Evolutionary conservation across 1,140 invertebrate species (phyloP), one percentile per base, ranked within the genome.

Genomic region (Rhopalosiphum maidis): DNA sequence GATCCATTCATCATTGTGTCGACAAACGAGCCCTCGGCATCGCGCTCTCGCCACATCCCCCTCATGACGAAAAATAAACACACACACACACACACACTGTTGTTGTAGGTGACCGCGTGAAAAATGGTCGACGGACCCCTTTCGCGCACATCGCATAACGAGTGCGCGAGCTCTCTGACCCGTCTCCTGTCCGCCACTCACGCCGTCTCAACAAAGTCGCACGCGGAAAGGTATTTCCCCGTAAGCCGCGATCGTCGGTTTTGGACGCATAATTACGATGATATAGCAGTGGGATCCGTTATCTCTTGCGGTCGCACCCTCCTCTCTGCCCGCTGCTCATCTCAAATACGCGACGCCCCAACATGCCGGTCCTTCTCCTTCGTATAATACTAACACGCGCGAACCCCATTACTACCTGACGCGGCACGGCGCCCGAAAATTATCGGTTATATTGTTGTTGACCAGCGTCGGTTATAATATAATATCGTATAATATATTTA

Each of bases 1-100:
- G 11, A 30, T 68, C 9, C 90, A 91, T 91, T 91, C 54, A 91
- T 91, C 90, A 91, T 91, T 77, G 90, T 91, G 90, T 91, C 89
- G 37, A 30, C 60, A 77, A 77, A 77, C 60, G 60, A 77, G 60
- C 60, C 30, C 60, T 68, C 30, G 0, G 30, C 60, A 77, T 77
- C 30, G 6, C 30, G 30, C 30, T 35, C n/a, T 77, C 30, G 18
- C 60, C 5, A 4, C 60, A 77, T 15, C 60, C 30, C 30, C 4
- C 60, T n/a, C 5, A 18, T n/a, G 15, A 0, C 30, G 3, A 77
- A 77, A n/a, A 77, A 77, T n/a, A 77, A 77, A 18, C 2, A 60
- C 8, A 30, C 55, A 60, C 55, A 55, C 54, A 37, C 41, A 54
- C 51, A 51, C 51, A 54, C 60, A n/a, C 18, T 21, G 7, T 25